Evolutionary conservation across 1,140 invertebrate species (phyloP).

Genomic region (Chymomyza costata): DNA sequence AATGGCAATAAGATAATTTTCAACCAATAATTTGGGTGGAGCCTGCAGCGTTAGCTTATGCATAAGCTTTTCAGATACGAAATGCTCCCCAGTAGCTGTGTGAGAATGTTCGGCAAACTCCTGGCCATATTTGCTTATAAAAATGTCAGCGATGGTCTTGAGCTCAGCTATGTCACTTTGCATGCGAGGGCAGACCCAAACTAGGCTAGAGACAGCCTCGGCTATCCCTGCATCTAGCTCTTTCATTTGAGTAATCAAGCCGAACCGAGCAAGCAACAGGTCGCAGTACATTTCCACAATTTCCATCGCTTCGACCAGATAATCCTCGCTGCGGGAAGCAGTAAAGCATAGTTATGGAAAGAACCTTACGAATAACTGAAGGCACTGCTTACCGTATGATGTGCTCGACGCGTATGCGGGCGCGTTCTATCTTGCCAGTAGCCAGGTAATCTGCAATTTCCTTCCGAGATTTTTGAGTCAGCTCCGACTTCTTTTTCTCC

Average conservation of each 20-base stretch:
- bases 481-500: slow-evolving; percentile 98
- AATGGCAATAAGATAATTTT: slow-evolving; percentile 97
- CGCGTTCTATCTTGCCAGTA: slow-evolving; percentile 92
- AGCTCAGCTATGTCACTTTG: slow-evolving; percentile 84
- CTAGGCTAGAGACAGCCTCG: slow-evolving; percentile 95
- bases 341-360: not conserved
- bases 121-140: slow-evolving; percentile 95
- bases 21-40: slow-evolving; percentile 96
- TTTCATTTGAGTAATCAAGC: slow-evolving; percentile 98
- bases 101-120: slow-evolving; percentile 91
- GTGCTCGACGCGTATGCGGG: slow-evolving; percentile 97
- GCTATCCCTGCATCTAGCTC: slow-evolving; percentile 95
- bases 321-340: slow-evolving; percentile 88
- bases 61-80: slow-evolving; percentile 94
- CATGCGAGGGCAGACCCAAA: slow-evolving; percentile 96
- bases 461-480: slow-evolving; percentile 95
- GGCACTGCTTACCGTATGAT: slow-evolving; percentile 84
- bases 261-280: slow-evolving; percentile 96
- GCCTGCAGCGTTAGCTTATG: slow-evolving; percentile 97
- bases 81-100: slow-evolving; percentile 84
- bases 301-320: slow-evolving; percentile 99
- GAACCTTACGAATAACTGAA: not conserved
- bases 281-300: slow-evolving; percentile 99
- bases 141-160: slow-evolving; percentile 91
- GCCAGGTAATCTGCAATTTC: slow-evolving; percentile 98